Evolutionary conservation across 2,113 vertebrate genomes (phyloP), one percentile per base, ranked within the genome.

Genomic region (Phrynocephalus versicolor): DNA sequence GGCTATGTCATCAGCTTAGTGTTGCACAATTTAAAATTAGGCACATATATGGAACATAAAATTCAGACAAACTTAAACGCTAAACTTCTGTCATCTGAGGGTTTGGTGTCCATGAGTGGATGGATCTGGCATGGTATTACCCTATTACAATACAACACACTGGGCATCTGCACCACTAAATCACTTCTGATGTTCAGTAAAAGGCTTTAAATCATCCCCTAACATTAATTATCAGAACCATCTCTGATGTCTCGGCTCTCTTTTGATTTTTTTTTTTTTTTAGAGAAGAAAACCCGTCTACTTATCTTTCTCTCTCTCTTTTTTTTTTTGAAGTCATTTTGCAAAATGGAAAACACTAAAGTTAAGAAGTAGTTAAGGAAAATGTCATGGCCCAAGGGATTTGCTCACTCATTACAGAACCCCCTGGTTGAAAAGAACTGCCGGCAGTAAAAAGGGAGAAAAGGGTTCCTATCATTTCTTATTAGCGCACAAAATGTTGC

Each of bases 261-360:
- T 16, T 85, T 90, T 89, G 89, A 92, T 55, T 92, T 80, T 90
- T 33, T 91, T 92, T 82, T 51, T 51, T 51, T 10, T 51, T 51
- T 51, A 51, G 10, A 51, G 10, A 51, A 51, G 45, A 51, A n/a
- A n/a, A n/a, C n/a, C n/a, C n/a, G n/a, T n/a, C n/a, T n/a, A 89
- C 78, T 88, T 92, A 84, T 88, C 92, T 90, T 89, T 7, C 27
- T 9, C 21, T 25, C 27, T 65, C 7, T 65, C 27, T 65, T 65
- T 21, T 57, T 77, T 77, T 25, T 10, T 15, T 25, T 79, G 39
- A 27, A 39, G 62, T 79, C 35, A 21, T 25, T 79, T 79, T 62
- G 23, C 6, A 60, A 14, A 64, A 27, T 13, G 23, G 13, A 79
- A 2, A 9, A 14, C 35, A 58, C 55, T 78, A 3, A 78, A 60